Evolutionary conservation across 2,797 vertebrate genomes (phyloP).

Genomic region (Todus mexicanus): DNA sequence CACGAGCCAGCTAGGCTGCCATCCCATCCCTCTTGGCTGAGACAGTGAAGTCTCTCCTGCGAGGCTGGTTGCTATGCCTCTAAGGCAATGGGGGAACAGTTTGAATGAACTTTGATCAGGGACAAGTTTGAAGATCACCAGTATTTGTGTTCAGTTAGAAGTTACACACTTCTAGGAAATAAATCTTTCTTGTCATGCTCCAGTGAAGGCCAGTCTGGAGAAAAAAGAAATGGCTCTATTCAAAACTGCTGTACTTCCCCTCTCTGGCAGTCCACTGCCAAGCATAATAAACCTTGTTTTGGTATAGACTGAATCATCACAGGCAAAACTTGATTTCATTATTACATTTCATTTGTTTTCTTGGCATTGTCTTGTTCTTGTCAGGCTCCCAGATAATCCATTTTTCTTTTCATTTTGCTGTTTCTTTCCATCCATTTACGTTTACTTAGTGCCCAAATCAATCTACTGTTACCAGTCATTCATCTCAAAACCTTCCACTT

Average conservation of each 20-base stretch:
- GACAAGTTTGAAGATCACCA: not conserved
- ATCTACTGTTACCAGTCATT: slow-evolving; percentile 56
- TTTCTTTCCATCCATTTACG: slow-evolving; percentile 35
- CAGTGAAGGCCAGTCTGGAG: not conserved
- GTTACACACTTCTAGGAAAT: not conserved
- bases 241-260: not conserved
- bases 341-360: slow-evolving; percentile 65
- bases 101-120: not conserved
- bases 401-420: slow-evolving; percentile 55
- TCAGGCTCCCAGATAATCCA: slow-evolving; percentile 59
- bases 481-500: slow-evolving; percentile 41
- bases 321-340: slow-evolving; percentile 46
- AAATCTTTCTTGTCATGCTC: not conserved
- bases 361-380: slow-evolving; percentile 59
- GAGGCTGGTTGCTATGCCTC: not conserved
- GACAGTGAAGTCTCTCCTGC: not conserved
- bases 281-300: slow-evolving; percentile 33
- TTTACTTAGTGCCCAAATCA: slow-evolving; percentile 54
- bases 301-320: slow-evolving; percentile 31
- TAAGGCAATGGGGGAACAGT: not conserved
- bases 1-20: not conserved
- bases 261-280: not conserved
- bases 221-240: not conserved
- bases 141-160: not conserved
- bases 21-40: not conserved